Conservation (phyloP, 2,888 invertebrate species). For the Lydus trimaculatus region DNA sequence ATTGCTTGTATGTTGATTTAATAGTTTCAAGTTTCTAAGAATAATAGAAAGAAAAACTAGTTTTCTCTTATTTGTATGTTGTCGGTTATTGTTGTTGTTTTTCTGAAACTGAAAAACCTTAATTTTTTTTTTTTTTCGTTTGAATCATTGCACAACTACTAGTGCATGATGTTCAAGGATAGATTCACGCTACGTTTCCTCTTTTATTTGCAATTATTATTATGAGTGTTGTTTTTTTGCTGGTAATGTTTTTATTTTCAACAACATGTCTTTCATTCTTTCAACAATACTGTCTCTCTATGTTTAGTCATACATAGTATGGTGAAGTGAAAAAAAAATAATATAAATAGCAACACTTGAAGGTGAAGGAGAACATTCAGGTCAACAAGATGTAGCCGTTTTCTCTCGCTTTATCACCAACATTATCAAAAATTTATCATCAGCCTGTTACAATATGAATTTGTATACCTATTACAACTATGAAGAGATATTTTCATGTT, state of each 20-base stretch:
- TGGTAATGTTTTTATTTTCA: neutral
- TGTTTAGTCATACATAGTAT: neutral
- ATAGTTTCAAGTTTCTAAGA: too few relatives aligned
- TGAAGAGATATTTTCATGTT: neutral
- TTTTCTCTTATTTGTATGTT: too few relatives aligned
- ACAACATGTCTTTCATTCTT: neutral
- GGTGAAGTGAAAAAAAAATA: neutral
- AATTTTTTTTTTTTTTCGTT: neutral
- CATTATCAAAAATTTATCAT: neutral
- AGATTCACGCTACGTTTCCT: slow-evolving; percentile 11
- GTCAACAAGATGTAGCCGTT: neutral
- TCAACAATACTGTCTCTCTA: neutral
- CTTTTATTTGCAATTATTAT: slow-evolving; percentile 5
- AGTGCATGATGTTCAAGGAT: slow-evolving; percentile 11
- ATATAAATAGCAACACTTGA: neutral
- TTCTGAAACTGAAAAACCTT: too few relatives aligned
- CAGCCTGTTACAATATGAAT: neutral
- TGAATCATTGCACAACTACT: slow-evolving; percentile 14
- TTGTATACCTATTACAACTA: neutral
- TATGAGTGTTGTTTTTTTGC: too few relatives aligned
- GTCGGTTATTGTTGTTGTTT: too few relatives aligned
- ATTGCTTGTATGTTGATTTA: too few relatives aligned
- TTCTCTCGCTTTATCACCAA: neutral
- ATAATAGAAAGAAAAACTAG: too few relatives aligned
- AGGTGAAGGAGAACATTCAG: neutral